Evolutionary conservation across 1,140 invertebrate species (phyloP), one percentile per base, ranked within the genome.

Genomic region (Scaptomyza graminum): DNA sequence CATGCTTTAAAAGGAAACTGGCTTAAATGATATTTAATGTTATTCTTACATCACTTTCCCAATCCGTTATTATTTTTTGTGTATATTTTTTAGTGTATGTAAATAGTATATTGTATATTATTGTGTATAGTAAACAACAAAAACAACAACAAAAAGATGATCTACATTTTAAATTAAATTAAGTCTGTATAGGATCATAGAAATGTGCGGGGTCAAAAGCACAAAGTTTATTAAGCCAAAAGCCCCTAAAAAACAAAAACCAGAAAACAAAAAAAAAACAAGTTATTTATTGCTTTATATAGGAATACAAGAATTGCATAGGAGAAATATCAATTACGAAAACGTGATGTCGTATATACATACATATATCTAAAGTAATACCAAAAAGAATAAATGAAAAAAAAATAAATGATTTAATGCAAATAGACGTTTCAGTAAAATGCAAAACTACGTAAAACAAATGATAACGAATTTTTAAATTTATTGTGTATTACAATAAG

Each of bases 211-310:
- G 18, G 31, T 43, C 22, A 5, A 47, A 62, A 49, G 70, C 62
- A 66, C 74, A 77, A 75, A 31, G 78, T 70, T 77, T 68, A 74
- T 77, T 49, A 63, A 39, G 52, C 46, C 51, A 46, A 34, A 34
- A 51, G 39, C 41, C 56, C 62, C 69, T 22, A 3, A 22, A 55
- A 47, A 55, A 50, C 31, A 47, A 51, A 28, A 28, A 28, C 25
- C 2, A 25, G 5, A 25, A 25, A 25, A 6, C 4, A 28, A 28
- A 28, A 31, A 31, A 59, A 69, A 54, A 62, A 69, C 57, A 59
- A 75, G 85, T 90, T 90, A 90, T 90, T 89, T 90, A 85, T 90
- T 90, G 87, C 87, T 90, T 90, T 90, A 90, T 90, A 87, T 90
- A 90, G 81, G 79, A 90, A 81, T 85, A 90, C 82, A 81, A 78